These are phyloP conservation scores for Archips xylosteana DNA, from an alignment of 2,888 invertebrate species.

Conservation along the genomic window DNA sequence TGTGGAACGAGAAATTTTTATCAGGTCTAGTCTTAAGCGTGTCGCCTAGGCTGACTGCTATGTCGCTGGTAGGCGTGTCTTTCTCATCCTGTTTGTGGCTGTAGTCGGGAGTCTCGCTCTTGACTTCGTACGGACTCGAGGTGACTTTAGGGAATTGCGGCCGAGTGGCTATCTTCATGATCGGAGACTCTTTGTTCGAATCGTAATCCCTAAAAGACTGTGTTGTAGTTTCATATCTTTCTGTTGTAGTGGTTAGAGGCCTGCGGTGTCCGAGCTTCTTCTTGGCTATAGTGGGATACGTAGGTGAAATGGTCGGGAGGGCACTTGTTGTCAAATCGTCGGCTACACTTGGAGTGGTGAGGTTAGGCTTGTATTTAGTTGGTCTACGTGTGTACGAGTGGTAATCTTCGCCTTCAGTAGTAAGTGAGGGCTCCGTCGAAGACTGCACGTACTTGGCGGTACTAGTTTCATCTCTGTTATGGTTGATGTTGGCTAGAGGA, in stretches of 20 bases:
- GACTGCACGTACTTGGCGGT: conserved; percentile 53
- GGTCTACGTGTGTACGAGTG: conserved; percentile 75
- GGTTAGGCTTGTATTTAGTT: conserved; percentile 60
- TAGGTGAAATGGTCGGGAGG: conserved; percentile 77
- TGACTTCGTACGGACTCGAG: conserved; percentile 60
- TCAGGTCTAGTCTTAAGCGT: conserved; percentile 61
- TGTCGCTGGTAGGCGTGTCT: conserved; percentile 82
- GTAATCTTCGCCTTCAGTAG: conserved; percentile 65
- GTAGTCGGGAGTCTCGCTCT: conserved; percentile 72
- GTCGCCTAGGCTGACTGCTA: conserved; percentile 71
- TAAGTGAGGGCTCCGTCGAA: conserved; percentile 61
- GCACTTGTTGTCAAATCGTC: conserved; percentile 80
- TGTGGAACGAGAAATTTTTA: conserved; percentile 76
- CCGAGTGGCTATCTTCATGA: conserved; percentile 82
- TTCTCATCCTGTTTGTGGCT: conserved; percentile 83
- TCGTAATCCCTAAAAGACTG: conserved; percentile 61
- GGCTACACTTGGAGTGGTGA: conserved; percentile 77
- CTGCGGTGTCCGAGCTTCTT: conserved; percentile 74
- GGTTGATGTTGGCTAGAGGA: conserved; percentile 62
- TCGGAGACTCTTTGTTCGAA: conserved; percentile 72
- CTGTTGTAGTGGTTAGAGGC: conserved; percentile 64
- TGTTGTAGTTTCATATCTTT: conserved; percentile 73
- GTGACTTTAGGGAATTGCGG: conserved; percentile 63
- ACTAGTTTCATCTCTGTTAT: conserved; percentile 64
- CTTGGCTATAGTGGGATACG: conserved; percentile 73